These are phyloP conservation scores for Alcedo quadribrachys DNA, from an alignment of 2,797 vertebrate species.

Conservation along the genomic window DNA sequence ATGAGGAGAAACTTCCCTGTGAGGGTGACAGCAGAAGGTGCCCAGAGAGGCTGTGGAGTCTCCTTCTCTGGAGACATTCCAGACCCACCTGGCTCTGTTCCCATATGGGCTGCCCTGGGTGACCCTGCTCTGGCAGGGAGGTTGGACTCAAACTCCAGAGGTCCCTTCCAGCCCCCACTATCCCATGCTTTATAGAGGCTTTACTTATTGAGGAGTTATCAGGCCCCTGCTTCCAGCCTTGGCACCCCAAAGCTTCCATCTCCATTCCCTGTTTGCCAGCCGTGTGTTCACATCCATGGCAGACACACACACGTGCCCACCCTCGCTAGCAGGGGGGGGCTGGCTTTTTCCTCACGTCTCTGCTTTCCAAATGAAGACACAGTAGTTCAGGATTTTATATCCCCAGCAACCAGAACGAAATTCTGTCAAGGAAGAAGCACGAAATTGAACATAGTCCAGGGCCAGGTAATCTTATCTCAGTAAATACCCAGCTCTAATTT, in stretches of 20 bases:
- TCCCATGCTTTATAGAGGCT: not conserved
- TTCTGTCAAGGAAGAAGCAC: not conserved
- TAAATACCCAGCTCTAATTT: not conserved
- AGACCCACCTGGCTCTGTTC: no score
- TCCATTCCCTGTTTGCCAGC: not conserved
- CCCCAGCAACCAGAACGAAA: not conserved
- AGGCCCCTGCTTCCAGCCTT: not conserved
- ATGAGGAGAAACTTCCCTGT: no score
- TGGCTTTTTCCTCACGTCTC: not conserved
- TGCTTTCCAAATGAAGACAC: not conserved
- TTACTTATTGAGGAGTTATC: not conserved
- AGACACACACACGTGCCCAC: fast-evolving
- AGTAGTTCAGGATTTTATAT: not conserved
- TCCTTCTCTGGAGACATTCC: no score
- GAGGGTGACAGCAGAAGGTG: no score
- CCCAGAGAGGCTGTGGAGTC: no score
- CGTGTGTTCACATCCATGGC: not conserved
- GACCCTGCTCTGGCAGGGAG: no score
- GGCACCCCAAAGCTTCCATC: not conserved
- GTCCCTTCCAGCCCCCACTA: no score
- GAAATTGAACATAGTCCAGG: not conserved
- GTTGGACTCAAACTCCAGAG: no score
- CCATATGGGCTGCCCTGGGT: no score
- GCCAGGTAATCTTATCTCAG: not conserved
- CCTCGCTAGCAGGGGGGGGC: not conserved